phyloP scores from a whole-genome alignment of 2,113 vertebrate species.

The Scortum barcoo region DNA sequence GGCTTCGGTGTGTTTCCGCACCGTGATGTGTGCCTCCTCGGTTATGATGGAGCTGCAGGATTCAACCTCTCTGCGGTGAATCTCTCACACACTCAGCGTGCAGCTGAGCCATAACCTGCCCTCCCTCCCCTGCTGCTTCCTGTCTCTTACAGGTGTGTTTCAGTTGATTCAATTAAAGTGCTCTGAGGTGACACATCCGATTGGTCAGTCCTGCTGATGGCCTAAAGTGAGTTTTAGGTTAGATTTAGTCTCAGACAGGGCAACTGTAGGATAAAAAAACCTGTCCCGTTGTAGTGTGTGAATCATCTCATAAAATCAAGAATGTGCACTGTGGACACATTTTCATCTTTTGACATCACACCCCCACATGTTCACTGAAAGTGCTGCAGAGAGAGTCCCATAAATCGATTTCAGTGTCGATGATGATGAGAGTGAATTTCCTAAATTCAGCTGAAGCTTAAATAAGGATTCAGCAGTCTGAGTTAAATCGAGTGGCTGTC shows the following conservation, averaged over 20 bases:
- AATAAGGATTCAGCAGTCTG: no score
- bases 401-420: no score
- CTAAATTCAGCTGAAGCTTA: no score
- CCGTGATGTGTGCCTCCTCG: neutral
- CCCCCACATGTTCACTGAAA: no score
- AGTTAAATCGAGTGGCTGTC: no score
- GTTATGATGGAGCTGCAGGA: neutral
- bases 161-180: neutral
- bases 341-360: no score
- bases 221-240: neutral
- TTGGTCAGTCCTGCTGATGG: neutral
- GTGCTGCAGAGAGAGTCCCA: no score
- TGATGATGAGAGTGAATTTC: no score
- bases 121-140: neutral
- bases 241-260: neutral
- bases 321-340: no score
- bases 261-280: no score
- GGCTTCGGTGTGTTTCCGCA: neutral
- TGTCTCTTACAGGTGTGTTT: slow-evolving; percentile 41
- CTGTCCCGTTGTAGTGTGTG: no score
- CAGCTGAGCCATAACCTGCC: neutral
- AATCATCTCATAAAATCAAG: no score
- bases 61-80: neutral
- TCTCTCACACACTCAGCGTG: neutral
- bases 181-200: neutral